Percentiles rank a stretch among this genome's conserved stretches.
These are phyloP conservation scores for Mythimna vitellina DNA, from an alignment of 2,888 invertebrate species.

Conservation along the genomic window DNA sequence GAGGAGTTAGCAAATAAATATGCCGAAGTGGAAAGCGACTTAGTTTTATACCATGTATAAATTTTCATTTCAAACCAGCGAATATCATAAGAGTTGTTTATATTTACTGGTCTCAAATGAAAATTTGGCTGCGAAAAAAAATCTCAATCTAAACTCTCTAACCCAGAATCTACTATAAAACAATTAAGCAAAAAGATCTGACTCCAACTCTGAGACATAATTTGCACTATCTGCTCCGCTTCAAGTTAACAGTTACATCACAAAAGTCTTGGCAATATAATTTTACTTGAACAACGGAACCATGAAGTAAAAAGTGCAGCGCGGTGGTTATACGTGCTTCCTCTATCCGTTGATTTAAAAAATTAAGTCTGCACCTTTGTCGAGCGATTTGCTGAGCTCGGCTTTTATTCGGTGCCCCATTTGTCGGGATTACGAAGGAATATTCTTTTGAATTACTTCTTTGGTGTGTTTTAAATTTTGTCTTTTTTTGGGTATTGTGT, in stretches of 20 bases:
- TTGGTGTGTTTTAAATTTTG: not conserved
- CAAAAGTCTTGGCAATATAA: conserved; percentile 54
- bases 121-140: too few relatives aligned
- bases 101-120: too few relatives aligned
- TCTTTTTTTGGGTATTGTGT: too few relatives aligned
- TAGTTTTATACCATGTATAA: too few relatives aligned
- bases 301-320: conserved; percentile 54
- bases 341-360: conserved; percentile 60
- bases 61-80: too few relatives aligned
- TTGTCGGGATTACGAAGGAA: conserved; percentile 41
- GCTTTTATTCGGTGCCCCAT: conserved; percentile 38
- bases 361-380: conserved; percentile 62
- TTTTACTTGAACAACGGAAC: conserved; percentile 53
- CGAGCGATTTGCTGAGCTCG: conserved; percentile 54
- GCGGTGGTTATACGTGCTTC: conserved; percentile 56
- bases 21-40: too few relatives aligned
- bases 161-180: conserved; percentile 13
- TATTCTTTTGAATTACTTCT: conserved; percentile 34
- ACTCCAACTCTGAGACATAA: conserved; percentile 31
- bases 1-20: too few relatives aligned
- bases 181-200: conserved; percentile 33
- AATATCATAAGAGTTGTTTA: too few relatives aligned
- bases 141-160: not conserved
- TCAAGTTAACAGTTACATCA: conserved; percentile 40
- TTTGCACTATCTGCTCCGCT: conserved; percentile 42